Evolutionary conservation across 2,888 invertebrate species (phyloP), one percentile per base, ranked within the genome.

Genomic region (Meghimatium bilineatum): DNA sequence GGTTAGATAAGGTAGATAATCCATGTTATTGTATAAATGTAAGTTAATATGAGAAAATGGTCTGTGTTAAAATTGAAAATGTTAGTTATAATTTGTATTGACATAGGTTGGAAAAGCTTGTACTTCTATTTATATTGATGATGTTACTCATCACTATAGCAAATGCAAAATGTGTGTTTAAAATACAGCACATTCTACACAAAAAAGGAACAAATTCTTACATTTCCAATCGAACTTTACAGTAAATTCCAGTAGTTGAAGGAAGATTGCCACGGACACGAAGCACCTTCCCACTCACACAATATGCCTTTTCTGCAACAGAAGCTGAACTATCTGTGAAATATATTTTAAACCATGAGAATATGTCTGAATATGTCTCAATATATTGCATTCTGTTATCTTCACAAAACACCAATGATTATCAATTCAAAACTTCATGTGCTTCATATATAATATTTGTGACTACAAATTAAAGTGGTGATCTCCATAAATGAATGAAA

Each of bases 251-350:
- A 69, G 92, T 92, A 44, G 93, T 92, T 83, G 91, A 92, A n/a
- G 93, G 89, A 36, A 94, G 91, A 79, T 74, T 38, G 20, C 94
- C 94, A 6, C 93, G 93, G 0, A 94, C 93, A 83, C 94, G 93
- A 10, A 94, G 91, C 71, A 94, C 94, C 20, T 94, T 94, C 1
- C 94, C 94, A 74, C 92, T 93, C 56, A 95, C 94, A 88, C 93
- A 93, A 52, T 87, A 91, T 80, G 90, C 93, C 93, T 38, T 93
- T 91, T 88, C 94, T 36, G 80, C 32, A 2, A 81, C 44, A 29
- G 84, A 84, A n/a, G 84, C 72, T 67, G 82, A 85, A 67, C 88
- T 88, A 77, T 81, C 88, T 86, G 85, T 44, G 74, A 78, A 63
- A 63, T n/a, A 63, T 10, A 63, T 56, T 56, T 56, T 20, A 17